Conservation (phyloP, 2,888 invertebrate species). For the Hyles lineata region DNA sequence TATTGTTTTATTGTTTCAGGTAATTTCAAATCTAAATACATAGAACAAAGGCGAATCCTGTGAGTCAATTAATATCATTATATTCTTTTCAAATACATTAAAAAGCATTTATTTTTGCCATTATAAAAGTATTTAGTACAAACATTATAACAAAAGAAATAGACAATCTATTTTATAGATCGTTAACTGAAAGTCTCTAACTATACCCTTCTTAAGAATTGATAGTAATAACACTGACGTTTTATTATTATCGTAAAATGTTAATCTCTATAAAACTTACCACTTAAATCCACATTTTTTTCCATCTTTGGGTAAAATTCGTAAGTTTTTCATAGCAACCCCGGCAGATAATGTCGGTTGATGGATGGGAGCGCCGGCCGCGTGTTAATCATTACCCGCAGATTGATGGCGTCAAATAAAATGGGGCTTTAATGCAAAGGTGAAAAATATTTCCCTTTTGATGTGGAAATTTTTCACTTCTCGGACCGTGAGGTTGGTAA, state of each 20-base stretch:
- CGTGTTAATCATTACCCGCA: conserved; percentile 23
- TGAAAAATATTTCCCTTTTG: conserved; percentile 15
- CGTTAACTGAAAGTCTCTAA: not conserved
- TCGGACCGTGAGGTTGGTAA: not conserved
- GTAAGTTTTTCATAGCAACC: conserved; percentile 18
- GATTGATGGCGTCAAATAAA: conserved; percentile 20
- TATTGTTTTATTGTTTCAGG: conserved; percentile 3
- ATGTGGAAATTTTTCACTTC: not conserved
- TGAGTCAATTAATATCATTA: not conserved
- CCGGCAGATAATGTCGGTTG: conserved; percentile 26
- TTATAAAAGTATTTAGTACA: too few species aligned
- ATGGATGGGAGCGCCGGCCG: conserved; percentile 22
- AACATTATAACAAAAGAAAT: not conserved
- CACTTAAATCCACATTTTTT: not conserved
- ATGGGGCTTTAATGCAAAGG: conserved; percentile 19
- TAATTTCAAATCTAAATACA: not conserved
- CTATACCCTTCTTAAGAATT: not conserved
- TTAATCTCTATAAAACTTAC: not conserved
- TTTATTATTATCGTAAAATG: not conserved
- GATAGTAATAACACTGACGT: conserved; percentile 6
- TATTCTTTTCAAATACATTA: not conserved
- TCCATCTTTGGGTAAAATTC: not conserved
- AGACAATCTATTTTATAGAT: not conserved
- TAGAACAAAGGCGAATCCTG: not conserved
- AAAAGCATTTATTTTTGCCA: too few species aligned